Percentiles rank a stretch among this genome's conserved stretches.
These are phyloP conservation scores for Toxonevra muliebris DNA, from an alignment of 2,888 invertebrate genomes.

Conservation along the genomic window DNA sequence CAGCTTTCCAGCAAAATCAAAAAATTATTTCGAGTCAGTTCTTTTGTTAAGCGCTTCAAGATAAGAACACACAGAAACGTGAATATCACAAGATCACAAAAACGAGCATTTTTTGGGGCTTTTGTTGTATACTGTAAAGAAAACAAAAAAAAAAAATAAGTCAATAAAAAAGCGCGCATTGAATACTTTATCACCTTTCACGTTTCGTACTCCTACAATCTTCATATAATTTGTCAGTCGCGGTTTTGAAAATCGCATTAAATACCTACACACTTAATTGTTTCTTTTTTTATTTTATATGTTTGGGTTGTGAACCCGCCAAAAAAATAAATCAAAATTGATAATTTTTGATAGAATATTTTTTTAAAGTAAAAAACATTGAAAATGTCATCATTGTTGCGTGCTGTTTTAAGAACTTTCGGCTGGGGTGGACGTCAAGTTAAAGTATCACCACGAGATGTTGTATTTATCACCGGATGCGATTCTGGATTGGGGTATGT, in stretches of 20 bases:
- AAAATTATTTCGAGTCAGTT: background rate
- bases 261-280: background rate
- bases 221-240: no score
- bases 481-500: conserved; percentile 83
- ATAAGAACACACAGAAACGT: no score
- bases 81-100: no score
- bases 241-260: background rate
- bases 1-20: conserved; percentile 17
- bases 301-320: background rate
- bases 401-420: conserved; percentile 24
- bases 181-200: no score
- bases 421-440: conserved; percentile 32
- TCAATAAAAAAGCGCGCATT: background rate
- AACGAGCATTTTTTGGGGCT: no score
- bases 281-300: conserved; percentile 7
- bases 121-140: background rate
- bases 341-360: background rate
- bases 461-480: conserved; percentile 83
- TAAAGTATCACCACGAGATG: conserved; percentile 56
- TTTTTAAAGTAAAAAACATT: conserved; percentile 8
- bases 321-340: conserved; percentile 4
- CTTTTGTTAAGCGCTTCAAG: no score
- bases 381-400: conserved; percentile 25
- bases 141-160: conserved; percentile 11
- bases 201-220: conserved; percentile 12